phyloP scores from a whole-genome alignment of 2,797 vertebrate genomes.

The Xyrichtys novacula region DNA sequence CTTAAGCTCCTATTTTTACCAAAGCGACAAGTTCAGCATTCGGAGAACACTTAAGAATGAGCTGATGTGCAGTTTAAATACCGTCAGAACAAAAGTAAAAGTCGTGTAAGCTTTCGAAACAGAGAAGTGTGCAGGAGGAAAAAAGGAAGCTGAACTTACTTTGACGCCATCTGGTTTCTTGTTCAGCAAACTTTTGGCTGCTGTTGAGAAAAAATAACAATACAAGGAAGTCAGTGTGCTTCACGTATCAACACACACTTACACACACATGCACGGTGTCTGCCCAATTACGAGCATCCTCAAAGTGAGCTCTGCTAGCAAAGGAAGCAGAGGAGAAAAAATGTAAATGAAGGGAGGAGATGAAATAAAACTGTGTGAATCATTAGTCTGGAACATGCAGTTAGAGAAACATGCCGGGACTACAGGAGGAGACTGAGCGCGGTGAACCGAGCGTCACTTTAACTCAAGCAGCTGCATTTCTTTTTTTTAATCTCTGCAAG shows the following conservation, averaged over 20 bases:
- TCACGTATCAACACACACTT: slow-evolving; percentile 5
- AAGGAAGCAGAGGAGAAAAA: slow-evolving; percentile 42
- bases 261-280: slow-evolving; percentile 12
- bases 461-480: neutral
- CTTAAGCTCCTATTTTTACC: neutral
- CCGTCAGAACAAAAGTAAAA: neutral
- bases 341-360: slow-evolving; percentile 53
- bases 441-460: neutral
- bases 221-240: slow-evolving; percentile 34
- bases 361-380: slow-evolving; percentile 45
- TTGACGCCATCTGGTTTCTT: slow-evolving; percentile 94
- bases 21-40: too few species aligned
- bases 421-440: neutral
- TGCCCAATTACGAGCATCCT: slow-evolving; percentile 38
- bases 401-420: slow-evolving; percentile 17
- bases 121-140: neutral
- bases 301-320: slow-evolving; percentile 11
- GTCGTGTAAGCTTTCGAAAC: neutral
- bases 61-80: too few species aligned
- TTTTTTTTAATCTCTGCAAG: neutral
- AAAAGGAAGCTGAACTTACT: slow-evolving; percentile 82
- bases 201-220: slow-evolving; percentile 81
- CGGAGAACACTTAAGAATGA: neutral
- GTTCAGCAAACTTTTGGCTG: slow-evolving; percentile 93
- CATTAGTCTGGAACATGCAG: slow-evolving; percentile 49